phyloP scores from a whole-genome alignment of 2,113 vertebrate genomes.

The Podarcis cretensis region DNA sequence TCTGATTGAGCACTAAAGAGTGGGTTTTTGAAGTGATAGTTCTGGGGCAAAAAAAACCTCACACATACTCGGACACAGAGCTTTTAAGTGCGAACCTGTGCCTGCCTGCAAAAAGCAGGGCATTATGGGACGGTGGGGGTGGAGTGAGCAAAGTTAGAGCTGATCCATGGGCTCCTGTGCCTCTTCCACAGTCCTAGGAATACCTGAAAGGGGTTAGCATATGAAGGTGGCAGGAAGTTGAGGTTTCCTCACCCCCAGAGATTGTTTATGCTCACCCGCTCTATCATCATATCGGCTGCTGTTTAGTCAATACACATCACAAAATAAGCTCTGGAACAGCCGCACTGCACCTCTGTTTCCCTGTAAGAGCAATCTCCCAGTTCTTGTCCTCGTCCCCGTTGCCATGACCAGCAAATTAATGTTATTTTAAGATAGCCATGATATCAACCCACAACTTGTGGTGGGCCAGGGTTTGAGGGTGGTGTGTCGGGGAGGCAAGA shows the following conservation, averaged over 20 bases:
- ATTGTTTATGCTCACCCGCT: neutral
- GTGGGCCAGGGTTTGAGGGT: neutral
- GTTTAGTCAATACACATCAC: neutral
- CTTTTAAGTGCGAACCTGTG: too few species aligned
- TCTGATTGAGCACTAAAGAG: too few species aligned
- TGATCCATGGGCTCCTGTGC: too few species aligned
- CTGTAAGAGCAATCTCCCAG: conserved; percentile 22
- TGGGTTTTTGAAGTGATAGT: too few species aligned
- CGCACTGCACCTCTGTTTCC: conserved; percentile 10
- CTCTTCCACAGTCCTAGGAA: too few species aligned
- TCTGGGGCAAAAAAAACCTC: too few species aligned
- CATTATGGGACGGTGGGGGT: too few species aligned
- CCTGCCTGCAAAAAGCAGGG: too few species aligned
- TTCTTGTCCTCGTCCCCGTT: neutral
- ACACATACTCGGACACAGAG: too few species aligned
- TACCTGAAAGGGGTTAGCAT: too few species aligned
- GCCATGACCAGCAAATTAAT: neutral
- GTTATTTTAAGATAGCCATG: neutral
- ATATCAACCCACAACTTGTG: neutral
- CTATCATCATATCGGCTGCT: neutral
- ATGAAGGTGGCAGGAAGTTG: neutral
- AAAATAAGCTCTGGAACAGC: neutral
- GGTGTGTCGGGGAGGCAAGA: conserved; percentile 5
- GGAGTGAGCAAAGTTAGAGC: too few species aligned
- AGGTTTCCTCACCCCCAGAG: neutral